Evolutionary conservation across 2,113 vertebrate genomes (phyloP).

Genomic region (Cepphus grylle): DNA sequence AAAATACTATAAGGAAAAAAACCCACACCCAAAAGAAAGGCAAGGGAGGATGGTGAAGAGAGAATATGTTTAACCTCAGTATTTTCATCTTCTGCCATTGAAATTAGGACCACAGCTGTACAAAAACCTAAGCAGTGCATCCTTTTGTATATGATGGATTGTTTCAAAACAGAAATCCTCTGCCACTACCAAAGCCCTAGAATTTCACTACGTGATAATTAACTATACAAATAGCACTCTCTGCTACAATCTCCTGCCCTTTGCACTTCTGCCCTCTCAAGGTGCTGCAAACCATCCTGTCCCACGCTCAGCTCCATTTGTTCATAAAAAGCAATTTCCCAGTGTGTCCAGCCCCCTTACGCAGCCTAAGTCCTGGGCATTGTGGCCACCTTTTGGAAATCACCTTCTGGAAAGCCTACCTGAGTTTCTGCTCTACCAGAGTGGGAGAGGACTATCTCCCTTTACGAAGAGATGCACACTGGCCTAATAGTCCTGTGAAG

Average conservation of each 20-base stretch:
- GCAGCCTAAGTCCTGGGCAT: neutral
- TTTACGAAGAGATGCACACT: neutral
- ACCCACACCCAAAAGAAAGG: neutral
- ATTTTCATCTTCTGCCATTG: neutral
- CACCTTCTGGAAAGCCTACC: neutral
- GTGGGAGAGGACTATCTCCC: neutral
- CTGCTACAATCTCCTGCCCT: neutral
- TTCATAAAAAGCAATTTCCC: neutral
- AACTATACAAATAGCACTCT: neutral
- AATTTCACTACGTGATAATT: neutral
- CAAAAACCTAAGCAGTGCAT: neutral
- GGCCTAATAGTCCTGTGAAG: neutral
- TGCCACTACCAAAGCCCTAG: neutral
- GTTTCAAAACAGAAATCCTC: neutral
- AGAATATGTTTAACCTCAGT: neutral
- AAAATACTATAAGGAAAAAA: neutral
- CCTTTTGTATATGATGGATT: neutral
- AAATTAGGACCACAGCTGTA: neutral
- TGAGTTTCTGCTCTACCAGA: neutral
- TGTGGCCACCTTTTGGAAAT: neutral
- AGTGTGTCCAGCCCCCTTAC: neutral
- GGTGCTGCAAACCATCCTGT: neutral
- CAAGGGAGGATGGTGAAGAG: neutral
- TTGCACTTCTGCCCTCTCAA: neutral
- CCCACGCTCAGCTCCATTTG: neutral